Evolutionary conservation across 2,113 vertebrate species (phyloP).

Genomic region (Ageneiosus marmoratus): DNA sequence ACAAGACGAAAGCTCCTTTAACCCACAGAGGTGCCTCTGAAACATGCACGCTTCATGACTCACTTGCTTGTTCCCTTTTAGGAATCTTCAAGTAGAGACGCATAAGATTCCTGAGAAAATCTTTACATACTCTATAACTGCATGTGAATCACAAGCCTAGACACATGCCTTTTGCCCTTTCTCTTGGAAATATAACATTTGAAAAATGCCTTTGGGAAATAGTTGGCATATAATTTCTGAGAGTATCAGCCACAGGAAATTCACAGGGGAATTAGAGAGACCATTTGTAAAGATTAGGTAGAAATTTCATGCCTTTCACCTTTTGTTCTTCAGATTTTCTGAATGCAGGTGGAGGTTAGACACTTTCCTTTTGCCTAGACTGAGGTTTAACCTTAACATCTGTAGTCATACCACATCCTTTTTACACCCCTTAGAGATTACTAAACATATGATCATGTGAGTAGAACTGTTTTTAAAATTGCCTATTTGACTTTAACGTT

Average conservation of each 20-base stretch:
- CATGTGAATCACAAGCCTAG: slow-evolving; percentile 38
- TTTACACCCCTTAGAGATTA: not conserved
- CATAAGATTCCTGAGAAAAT: slow-evolving; percentile 20
- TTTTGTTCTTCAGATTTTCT: not conserved
- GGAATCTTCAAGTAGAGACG: slow-evolving; percentile 17
- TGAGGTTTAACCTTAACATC: not conserved
- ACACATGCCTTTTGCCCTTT: slow-evolving; percentile 18
- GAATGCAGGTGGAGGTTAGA: not conserved
- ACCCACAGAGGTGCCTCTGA: slow-evolving; percentile 20
- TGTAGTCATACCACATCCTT: not conserved
- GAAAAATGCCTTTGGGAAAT: slow-evolving; percentile 20
- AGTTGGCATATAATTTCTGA: slow-evolving; percentile 14
- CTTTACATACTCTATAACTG: slow-evolving; percentile 30
- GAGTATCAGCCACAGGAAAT: not conserved
- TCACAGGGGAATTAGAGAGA: not conserved
- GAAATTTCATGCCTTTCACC: not conserved
- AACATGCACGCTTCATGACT: slow-evolving; percentile 18
- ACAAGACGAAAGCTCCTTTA: slow-evolving; percentile 7
- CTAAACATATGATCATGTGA: not conserved
- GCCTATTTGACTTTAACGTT: not conserved
- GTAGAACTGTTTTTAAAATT: not conserved
- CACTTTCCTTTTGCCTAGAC: not conserved
- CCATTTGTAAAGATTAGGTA: not conserved
- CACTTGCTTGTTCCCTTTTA: slow-evolving; percentile 34
- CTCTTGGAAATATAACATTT: slow-evolving; percentile 24